Evolutionary conservation across 2,797 vertebrate genomes (phyloP).

Genomic region (Urosaurus nigricauda): DNA sequence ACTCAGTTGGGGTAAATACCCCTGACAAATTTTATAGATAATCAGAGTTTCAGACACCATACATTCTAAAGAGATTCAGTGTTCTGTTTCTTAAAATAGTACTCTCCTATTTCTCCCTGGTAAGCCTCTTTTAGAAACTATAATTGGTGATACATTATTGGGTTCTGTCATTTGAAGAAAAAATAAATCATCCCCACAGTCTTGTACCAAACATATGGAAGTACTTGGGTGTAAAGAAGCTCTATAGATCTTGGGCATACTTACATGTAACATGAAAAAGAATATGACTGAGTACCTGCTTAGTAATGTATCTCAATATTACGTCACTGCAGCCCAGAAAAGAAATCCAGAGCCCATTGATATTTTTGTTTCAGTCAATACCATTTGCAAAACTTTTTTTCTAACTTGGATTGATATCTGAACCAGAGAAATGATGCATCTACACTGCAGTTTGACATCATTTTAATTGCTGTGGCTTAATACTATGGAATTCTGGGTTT

Average conservation of each 20-base stretch:
- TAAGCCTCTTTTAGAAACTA: neutral
- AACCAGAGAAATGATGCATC: neutral
- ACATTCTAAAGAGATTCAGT: neutral
- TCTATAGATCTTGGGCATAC: neutral
- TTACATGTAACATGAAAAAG: conserved; percentile 52
- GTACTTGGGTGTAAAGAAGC: neutral
- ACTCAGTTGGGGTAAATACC: neutral
- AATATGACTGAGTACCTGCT: neutral
- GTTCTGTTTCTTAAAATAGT: too few relatives aligned
- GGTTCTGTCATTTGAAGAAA: neutral
- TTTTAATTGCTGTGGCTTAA: too few relatives aligned
- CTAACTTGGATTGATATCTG: neutral
- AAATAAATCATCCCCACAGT: neutral
- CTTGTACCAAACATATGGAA: neutral
- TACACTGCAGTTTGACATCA: too few relatives aligned
- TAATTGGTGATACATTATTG: neutral
- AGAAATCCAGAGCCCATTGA: neutral
- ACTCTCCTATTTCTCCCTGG: too few relatives aligned
- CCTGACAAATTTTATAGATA: neutral
- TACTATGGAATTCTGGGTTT: too few relatives aligned
- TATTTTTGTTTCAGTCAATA: neutral
- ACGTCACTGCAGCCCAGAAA: neutral
- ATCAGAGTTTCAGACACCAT: neutral
- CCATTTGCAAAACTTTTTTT: neutral
- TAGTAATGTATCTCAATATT: neutral